Evolutionary conservation across 2,113 vertebrate genomes (phyloP), one percentile per base, ranked within the genome.

Genomic region (Crotalus horridus): DNA sequence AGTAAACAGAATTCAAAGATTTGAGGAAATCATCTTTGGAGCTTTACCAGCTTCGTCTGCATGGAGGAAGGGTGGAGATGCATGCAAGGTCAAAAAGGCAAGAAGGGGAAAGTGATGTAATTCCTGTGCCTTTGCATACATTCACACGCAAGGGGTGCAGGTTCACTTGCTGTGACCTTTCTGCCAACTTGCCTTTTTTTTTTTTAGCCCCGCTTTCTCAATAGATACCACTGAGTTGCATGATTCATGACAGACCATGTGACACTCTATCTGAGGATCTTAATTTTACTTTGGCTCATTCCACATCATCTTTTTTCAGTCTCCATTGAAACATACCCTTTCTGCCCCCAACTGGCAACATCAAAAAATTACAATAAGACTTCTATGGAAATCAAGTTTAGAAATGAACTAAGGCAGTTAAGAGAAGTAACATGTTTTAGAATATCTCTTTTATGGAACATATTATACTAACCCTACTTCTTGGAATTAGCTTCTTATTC

Each of bases 1-100:
- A 48, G 9, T 86, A 26, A 61, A 33, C 10, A 89, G 56, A 87
- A 33, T 9, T 0, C 43, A 69, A 85, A 85, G 48, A 43, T 2
- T 86, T 4, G 0, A 0, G 58, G 59, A n/a, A 58, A 90, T 10
- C 43, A 24, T 0, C 15, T 13, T 24, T 58, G 0, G 24, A 33
- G 20, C 23, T 2, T 81, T 39, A 81, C 33, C 69, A 81, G n/a
- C 33, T 81, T 81, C 33, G 21, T 43, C 43, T 43, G 33, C 3
- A 81, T 9, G 17, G n/a, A 33, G 69, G n/a, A 7, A 74, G 6
- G 33, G 69, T 20, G 69, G 33, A 43, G 33, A 21, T 20, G 74
- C 33, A 81, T 20, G 33, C 33, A 81, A 39, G 74, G 7, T 81
- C 74, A 81, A 81, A 81, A 81, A 20, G 33, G 15, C 6, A 39